Percentiles rank a stretch among this genome's conserved stretches.
These are phyloP conservation scores for Heterodera carotae DNA, from an alignment of 1,140 invertebrate genomes.

Conservation along the genomic window DNA sequence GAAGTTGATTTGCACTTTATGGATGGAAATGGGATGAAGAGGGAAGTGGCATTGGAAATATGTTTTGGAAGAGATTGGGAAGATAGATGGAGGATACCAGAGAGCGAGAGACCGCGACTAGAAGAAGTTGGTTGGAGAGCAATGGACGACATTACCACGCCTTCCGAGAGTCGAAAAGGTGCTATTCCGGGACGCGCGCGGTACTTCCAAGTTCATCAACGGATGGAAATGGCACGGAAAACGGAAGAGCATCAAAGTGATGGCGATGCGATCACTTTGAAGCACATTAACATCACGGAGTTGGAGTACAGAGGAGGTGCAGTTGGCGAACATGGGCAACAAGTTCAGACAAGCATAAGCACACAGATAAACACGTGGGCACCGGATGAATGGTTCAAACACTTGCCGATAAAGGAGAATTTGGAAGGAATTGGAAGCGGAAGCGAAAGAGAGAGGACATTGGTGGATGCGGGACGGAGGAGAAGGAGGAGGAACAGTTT, in stretches of 20 bases:
- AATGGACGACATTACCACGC: neutral
- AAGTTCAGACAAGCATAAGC: conserved; percentile 16
- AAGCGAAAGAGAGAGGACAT: neutral
- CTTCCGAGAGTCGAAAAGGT: neutral
- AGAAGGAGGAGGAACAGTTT: neutral
- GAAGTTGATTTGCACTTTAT: neutral
- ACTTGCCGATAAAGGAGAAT: neutral
- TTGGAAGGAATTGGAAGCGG: neutral
- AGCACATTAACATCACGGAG: conserved; percentile 31
- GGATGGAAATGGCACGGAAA: conserved; percentile 7
- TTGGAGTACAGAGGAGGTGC: conserved; percentile 21
- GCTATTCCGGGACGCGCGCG: neutral
- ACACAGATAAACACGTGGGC: conserved; percentile 22
- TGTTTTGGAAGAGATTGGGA: neutral
- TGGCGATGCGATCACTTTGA: neutral
- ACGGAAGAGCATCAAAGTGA: neutral
- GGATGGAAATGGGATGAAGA: neutral
- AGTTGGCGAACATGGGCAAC: conserved; percentile 6
- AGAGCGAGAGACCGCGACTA: neutral
- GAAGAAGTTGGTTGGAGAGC: neutral
- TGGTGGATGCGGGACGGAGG: neutral
- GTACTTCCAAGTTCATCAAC: conserved; percentile 7
- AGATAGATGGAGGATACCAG: neutral
- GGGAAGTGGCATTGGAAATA: neutral
- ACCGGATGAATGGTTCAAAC: conserved; percentile 20